A percentile compares a stretch with the other conserved stretches of the same genome.
These are phyloP conservation scores for Bovichtus diacanthus DNA, from an alignment of 2,797 vertebrate genomes.

Conservation along the genomic window DNA sequence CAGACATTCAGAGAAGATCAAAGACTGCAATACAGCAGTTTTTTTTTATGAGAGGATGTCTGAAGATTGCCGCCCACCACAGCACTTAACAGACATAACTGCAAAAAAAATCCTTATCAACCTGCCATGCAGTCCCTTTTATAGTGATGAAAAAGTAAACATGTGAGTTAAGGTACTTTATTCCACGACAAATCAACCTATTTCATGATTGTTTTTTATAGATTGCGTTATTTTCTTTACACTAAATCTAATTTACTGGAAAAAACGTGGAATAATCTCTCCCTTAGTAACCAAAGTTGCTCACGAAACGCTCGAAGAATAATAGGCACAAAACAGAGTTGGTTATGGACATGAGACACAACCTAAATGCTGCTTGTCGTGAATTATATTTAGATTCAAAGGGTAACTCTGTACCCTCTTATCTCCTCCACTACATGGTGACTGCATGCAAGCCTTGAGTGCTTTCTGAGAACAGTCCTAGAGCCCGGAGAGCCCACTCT, in stretches of 20 bases:
- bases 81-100: constrained; percentile 21
- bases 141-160: neutral
- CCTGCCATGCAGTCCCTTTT: neutral
- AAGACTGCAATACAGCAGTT: constrained; percentile 54
- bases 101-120: neutral
- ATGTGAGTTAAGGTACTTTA: neutral
- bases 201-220: neutral
- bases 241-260: neutral
- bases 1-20: constrained; percentile 72
- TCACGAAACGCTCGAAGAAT: constrained; percentile 38
- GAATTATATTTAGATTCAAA: constrained; percentile 81
- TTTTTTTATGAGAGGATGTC: constrained; percentile 36
- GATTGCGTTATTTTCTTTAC: neutral
- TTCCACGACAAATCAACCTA: neutral
- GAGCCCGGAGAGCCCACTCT: constrained; percentile 73
- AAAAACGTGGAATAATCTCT: neutral
- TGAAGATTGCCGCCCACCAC: constrained; percentile 29
- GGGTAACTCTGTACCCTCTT: constrained; percentile 66
- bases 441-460: constrained; percentile 70
- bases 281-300: constrained; percentile 5
- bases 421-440: constrained; percentile 73
- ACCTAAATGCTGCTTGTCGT: constrained; percentile 50
- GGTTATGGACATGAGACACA: constrained; percentile 33
- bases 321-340: constrained; percentile 23
- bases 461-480: constrained; percentile 79